Evolutionary conservation across 2,113 vertebrate genomes (phyloP), one percentile per base, ranked within the genome.

Genomic region (Solea senegalensis): DNA sequence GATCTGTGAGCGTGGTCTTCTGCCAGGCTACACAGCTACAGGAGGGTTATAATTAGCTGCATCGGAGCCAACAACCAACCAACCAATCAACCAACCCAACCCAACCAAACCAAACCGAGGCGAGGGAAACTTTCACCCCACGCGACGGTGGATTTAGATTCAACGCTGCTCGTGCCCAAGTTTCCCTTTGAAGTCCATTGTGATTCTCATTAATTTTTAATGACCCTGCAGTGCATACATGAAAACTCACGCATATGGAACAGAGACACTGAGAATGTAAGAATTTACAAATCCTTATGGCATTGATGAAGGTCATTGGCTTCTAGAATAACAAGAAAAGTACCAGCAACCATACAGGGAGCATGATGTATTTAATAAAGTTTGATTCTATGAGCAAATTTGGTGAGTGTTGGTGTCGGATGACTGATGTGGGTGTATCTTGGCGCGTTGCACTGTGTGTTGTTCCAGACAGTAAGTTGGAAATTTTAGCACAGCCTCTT

Each of bases 41-140:
- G 80, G 73, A 40, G 61, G 72, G 68, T 86, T 88, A 82, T 89
- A 90, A 91, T 90, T 87, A 90, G 80, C 84, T 41, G 41, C 81
- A 67, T 80, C 69, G 65, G 21, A 70, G 71, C 60, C 61, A 73
- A 65, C 70, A 72, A 70, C 60, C 72, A 69, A 81, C 55, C 71
- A 62, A 53, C 64, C 68, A 45, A 69, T 64, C 64, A 71, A 53
- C 60, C 63, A 49, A 63, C 67, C 55, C 71, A 62, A 53, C 64
- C 67, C 64, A 71, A 53, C 64, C 1, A 60, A 49, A 63, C 67
- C 63, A 65, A 49, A 55, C 51, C 40, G 10, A 63, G 58, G 59
- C 58, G 49, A 26, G 61, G 57, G 13, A 1, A 72, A 72, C 28
- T 68, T 72, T 75, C 51, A 21, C 43, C 54, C 56, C 15, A 27